Percentiles rank a stretch among this genome's conserved stretches.
Evolutionary conservation across 1,140 invertebrate genomes (phyloP).

Genomic region (Batillaria attramentaria): DNA sequence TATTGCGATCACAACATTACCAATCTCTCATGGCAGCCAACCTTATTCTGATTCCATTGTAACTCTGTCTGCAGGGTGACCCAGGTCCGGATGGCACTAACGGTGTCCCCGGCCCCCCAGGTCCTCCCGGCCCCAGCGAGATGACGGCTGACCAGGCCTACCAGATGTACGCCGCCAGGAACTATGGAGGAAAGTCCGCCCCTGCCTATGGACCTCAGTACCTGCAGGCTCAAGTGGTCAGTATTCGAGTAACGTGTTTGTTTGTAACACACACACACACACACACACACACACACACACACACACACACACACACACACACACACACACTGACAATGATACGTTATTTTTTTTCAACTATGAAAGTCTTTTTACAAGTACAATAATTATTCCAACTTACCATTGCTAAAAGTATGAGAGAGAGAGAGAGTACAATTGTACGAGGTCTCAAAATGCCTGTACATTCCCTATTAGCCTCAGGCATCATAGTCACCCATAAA

Average conservation of each 20-base stretch:
- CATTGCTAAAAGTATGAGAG: neutral
- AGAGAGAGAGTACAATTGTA: neutral
- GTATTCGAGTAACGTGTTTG: conserved; percentile 17
- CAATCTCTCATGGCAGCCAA: neutral
- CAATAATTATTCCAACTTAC: too few species aligned
- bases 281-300: neutral
- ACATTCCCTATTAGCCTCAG: too few species aligned
- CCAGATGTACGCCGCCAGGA: conserved; percentile 39
- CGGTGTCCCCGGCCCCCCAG: conserved; percentile 48
- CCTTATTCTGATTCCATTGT: neutral
- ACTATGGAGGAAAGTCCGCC: conserved; percentile 49
- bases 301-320: neutral
- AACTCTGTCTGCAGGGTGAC: conserved; percentile 39
- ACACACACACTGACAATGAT: neutral
- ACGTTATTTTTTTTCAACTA: too few species aligned
- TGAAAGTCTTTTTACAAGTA: too few species aligned
- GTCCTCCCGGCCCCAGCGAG: conserved; percentile 36
- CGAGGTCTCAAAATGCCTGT: too few species aligned
- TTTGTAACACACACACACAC: neutral
- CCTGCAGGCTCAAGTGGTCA: conserved; percentile 58
- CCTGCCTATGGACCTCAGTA: conserved; percentile 47
- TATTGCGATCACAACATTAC: neutral
- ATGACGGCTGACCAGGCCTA: conserved; percentile 53
- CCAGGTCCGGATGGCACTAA: conserved; percentile 36
- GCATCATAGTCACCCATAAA: too few species aligned